phyloP scores from a whole-genome alignment of 2,113 vertebrate genomes.

The Xenus cinereus region DNA sequence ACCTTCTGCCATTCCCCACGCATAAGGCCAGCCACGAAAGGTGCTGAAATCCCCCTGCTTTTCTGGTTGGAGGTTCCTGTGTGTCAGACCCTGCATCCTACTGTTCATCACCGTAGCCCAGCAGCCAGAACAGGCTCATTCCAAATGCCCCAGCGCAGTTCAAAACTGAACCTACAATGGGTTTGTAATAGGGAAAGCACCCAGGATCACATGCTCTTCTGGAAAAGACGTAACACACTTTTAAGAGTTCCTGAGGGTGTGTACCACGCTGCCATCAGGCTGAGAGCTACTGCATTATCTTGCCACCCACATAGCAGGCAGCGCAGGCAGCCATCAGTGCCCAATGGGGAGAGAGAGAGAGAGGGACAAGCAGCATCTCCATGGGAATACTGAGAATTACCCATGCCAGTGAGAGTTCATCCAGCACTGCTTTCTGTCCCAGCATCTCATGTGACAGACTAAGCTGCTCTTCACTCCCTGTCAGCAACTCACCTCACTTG shows the following conservation, averaged over 20 bases:
- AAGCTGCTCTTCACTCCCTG: not conserved
- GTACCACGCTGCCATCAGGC: fast-evolving
- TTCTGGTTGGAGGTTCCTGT: not conserved
- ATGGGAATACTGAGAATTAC: not conserved
- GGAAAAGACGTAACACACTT: not conserved
- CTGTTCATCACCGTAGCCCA: not conserved
- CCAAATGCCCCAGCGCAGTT: not conserved
- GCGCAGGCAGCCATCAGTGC: not conserved
- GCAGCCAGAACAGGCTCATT: not conserved
- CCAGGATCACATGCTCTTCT: not conserved
- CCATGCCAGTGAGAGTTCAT: not conserved
- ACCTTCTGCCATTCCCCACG: not conserved
- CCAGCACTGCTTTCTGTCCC: not conserved
- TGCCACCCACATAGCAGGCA: not conserved
- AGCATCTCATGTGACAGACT: not conserved
- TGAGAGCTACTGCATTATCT: not conserved
- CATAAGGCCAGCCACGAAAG: not conserved
- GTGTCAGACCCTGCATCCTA: not conserved
- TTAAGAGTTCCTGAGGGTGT: fast-evolving
- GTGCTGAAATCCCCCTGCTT: not conserved
- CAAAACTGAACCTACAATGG: not conserved
- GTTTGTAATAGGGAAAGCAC: not conserved
- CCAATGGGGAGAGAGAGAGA: not conserved
- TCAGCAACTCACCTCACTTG: not conserved
- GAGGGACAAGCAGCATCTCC: not conserved